phyloP scores from a whole-genome alignment of 2,113 vertebrate species.

The Procapra przewalskii region DNA sequence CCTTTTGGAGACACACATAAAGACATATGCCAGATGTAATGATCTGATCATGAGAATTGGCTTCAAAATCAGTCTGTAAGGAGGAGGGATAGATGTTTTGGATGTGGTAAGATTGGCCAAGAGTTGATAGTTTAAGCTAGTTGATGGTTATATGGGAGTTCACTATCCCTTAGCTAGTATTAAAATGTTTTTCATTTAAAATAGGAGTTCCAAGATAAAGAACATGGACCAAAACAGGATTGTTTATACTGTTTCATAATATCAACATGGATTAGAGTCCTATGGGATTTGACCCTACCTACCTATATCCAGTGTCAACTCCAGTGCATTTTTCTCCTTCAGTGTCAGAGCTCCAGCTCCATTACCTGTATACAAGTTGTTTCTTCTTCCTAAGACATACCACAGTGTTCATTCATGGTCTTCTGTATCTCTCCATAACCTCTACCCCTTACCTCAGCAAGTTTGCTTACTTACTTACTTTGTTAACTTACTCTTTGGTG shows the following conservation, averaged over 20 bases:
- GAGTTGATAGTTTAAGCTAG: neutral
- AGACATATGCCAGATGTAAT: neutral
- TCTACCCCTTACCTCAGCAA: neutral
- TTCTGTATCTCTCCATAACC: neutral
- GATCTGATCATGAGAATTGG: neutral
- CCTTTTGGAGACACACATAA: neutral
- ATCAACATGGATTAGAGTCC: neutral
- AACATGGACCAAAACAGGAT: neutral
- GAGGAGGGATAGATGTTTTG: neutral
- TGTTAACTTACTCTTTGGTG: neutral
- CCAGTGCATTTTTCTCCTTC: neutral
- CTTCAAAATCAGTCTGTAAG: neutral
- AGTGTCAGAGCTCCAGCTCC: neutral
- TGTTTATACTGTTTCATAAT: neutral
- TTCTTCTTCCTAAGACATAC: neutral
- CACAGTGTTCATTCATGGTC: neutral
- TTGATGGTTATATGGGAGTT: neutral
- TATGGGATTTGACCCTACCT: neutral
- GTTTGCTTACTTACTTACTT: neutral
- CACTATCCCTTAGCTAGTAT: neutral
- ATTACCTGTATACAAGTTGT: neutral
- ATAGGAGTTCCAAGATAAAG: neutral
- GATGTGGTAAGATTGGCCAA: neutral
- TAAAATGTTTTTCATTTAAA: neutral
- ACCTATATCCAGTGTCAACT: neutral